phyloP scores from a whole-genome alignment of 2,113 vertebrate genomes.

The Podilymbus podiceps region DNA sequence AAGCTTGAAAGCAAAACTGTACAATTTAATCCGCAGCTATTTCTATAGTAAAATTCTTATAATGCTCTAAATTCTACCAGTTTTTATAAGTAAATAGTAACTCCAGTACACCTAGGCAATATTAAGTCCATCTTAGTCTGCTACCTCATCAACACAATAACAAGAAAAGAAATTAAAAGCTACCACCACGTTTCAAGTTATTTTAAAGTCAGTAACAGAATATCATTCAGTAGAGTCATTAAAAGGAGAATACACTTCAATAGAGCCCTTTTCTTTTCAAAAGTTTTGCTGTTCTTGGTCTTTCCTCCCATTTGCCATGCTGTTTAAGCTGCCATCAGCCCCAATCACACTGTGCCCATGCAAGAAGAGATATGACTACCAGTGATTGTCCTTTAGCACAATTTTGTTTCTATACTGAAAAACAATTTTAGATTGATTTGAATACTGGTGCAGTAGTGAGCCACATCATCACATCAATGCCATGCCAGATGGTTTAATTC shows the following conservation, averaged over 20 bases:
- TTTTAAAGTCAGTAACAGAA: neutral
- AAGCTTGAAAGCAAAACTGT: neutral
- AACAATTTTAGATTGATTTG: neutral
- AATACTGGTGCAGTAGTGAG: neutral
- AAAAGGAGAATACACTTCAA: neutral
- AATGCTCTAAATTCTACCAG: neutral
- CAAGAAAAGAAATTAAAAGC: neutral
- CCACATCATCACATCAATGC: neutral
- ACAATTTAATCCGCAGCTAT: neutral
- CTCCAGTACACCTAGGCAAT: neutral
- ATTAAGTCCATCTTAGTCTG: neutral
- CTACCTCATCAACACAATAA: neutral
- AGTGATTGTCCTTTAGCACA: neutral
- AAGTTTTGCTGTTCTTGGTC: neutral
- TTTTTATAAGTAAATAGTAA: neutral
- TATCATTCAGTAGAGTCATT: neutral
- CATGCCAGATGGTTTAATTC: neutral
- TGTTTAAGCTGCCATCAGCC: neutral
- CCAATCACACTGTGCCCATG: rapidly evolving
- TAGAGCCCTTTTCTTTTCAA: neutral
- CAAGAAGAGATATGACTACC: neutral
- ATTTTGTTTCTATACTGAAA: neutral
- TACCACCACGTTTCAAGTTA: neutral
- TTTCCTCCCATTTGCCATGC: neutral
- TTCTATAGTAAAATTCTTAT: neutral